Evolutionary conservation across 1,140 invertebrate genomes (phyloP).

Genomic region (Venustaconcha ellipsiformis): DNA sequence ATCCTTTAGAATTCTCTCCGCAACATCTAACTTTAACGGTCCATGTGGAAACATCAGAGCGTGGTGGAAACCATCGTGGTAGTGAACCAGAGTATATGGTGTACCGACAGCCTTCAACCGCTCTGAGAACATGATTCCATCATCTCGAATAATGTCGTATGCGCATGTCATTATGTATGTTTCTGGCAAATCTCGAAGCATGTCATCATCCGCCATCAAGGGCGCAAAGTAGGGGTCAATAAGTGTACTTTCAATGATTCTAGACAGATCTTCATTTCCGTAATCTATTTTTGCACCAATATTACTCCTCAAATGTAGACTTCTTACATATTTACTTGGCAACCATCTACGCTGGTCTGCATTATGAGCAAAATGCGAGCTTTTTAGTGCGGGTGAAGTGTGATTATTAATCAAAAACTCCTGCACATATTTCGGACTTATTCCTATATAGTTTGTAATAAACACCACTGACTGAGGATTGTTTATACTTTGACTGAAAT

Average conservation of each 20-base stretch:
- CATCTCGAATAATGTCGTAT: conserved; percentile 53
- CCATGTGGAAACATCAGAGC: conserved; percentile 46
- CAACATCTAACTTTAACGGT: conserved; percentile 41
- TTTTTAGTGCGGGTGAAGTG: conserved; percentile 37
- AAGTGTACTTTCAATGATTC: conserved; percentile 34
- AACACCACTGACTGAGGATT: conserved; percentile 27
- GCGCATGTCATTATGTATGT: conserved; percentile 50
- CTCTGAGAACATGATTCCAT: conserved; percentile 51
- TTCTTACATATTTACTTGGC: conserved; percentile 32
- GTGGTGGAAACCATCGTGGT: conserved; percentile 44
- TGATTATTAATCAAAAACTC: conserved; percentile 49
- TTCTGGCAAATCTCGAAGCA: conserved; percentile 35
- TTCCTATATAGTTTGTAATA: conserved; percentile 38
- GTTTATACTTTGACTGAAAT: conserved; percentile 42
- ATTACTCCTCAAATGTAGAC: conserved; percentile 26
- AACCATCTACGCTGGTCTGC: conserved; percentile 35
- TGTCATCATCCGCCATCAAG: conserved; percentile 43
- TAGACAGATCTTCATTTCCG: conserved; percentile 38
- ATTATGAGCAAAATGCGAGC: conserved; percentile 30
- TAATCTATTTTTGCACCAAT: conserved; percentile 16
- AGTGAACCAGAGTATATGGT: conserved; percentile 32
- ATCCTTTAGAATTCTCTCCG: conserved; percentile 37
- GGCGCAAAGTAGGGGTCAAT: conserved; percentile 44
- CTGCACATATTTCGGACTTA: conserved; percentile 16
- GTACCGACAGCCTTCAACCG: conserved; percentile 40